These are phyloP conservation scores for Perizoma affinitatum DNA, from an alignment of 2,888 invertebrate genomes.

Conservation along the genomic window DNA sequence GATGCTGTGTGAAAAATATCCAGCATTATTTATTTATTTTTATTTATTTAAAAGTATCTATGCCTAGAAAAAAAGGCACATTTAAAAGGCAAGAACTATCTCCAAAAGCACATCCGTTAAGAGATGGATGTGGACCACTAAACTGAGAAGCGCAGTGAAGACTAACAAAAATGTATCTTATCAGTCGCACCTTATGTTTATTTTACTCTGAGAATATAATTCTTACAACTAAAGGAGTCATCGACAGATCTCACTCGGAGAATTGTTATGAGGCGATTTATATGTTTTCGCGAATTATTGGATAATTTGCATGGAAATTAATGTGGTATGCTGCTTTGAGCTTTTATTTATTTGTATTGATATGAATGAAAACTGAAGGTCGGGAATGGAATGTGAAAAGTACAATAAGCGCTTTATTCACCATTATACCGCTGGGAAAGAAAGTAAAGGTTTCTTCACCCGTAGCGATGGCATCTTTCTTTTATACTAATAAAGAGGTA, in stretches of 20 bases:
- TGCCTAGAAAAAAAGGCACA: too few species aligned
- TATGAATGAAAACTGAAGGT: slow-evolving; percentile 36
- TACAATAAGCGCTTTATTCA: neutral
- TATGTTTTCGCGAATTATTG: slow-evolving; percentile 45
- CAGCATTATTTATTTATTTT: too few species aligned
- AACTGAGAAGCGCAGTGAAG: slow-evolving; percentile 7
- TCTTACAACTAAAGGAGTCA: slow-evolving; percentile 28
- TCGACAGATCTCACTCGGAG: slow-evolving; percentile 41
- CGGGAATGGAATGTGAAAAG: slow-evolving; percentile 19
- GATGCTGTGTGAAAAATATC: too few species aligned
- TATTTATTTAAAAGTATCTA: too few species aligned
- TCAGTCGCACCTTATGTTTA: slow-evolving; percentile 22
- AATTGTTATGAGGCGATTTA: slow-evolving; percentile 42
- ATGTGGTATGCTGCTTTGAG: slow-evolving; percentile 47
- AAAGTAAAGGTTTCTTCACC: too few species aligned
- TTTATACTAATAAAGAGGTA: too few species aligned
- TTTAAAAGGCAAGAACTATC: too few species aligned
- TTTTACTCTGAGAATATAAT: slow-evolving; percentile 23
- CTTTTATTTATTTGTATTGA: slow-evolving; percentile 34
- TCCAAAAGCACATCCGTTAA: too few species aligned
- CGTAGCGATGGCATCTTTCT: too few species aligned
- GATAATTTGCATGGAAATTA: slow-evolving; percentile 46
- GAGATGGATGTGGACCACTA: neutral
- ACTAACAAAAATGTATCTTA: slow-evolving; percentile 27
- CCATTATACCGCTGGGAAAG: too few species aligned